phyloP scores from a whole-genome alignment of 2,113 vertebrate species.

The Odontesthes bonariensis region DNA sequence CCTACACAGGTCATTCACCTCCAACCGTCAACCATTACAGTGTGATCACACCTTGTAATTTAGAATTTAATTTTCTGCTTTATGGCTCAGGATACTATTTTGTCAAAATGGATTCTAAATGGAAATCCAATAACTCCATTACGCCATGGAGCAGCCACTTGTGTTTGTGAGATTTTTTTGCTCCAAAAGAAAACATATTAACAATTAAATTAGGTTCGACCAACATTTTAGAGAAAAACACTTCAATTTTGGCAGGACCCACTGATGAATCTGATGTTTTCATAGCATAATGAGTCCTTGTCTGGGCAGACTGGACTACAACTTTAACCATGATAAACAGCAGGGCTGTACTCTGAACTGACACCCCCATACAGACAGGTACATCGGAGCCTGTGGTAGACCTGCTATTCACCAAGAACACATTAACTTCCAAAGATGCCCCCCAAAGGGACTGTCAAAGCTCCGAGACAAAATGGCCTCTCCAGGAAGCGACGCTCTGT shows the following conservation, averaged over 20 bases:
- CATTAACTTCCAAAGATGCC: not conserved
- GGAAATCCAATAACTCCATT: too few relatives aligned
- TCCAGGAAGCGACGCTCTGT: not conserved
- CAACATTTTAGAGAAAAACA: too few relatives aligned
- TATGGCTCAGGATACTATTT: too few relatives aligned
- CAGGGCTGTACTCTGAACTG: not conserved
- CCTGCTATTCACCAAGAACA: not conserved
- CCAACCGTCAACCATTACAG: not conserved
- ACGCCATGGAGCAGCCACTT: too few relatives aligned
- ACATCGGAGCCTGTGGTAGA: not conserved
- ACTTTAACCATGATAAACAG: not conserved
- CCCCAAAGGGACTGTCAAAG: slow-evolving; percentile 1
- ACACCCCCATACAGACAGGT: not conserved
- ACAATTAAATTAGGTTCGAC: too few relatives aligned
- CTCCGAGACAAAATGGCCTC: not conserved
- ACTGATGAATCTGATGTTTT: not conserved
- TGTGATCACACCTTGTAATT: not conserved
- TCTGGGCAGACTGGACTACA: not conserved
- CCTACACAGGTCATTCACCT: not conserved
- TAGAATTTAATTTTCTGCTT: not conserved
- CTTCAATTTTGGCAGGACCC: too few relatives aligned
- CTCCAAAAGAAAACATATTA: too few relatives aligned
- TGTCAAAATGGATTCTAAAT: too few relatives aligned
- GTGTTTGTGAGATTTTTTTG: too few relatives aligned
- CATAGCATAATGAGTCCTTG: not conserved